Percentiles rank a stretch among this genome's conserved stretches.
These are phyloP conservation scores for Nesogale talazaci DNA, from an alignment of 2,113 vertebrate species.

Conservation along the genomic window DNA sequence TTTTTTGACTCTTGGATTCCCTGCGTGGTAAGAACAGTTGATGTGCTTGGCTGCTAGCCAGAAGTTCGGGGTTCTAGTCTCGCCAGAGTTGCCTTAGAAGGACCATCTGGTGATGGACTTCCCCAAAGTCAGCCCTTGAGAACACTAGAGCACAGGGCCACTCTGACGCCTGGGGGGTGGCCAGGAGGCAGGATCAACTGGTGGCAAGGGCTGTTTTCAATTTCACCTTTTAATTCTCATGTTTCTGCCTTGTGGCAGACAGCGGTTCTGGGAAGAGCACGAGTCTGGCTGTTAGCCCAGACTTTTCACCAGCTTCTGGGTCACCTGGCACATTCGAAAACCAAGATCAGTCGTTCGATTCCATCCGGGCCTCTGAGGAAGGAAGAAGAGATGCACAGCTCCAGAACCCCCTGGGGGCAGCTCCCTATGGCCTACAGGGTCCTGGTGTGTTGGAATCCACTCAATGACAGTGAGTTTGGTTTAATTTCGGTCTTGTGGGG, in stretches of 20 bases:
- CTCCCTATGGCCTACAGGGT: too few relatives aligned
- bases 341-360: too few relatives aligned
- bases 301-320: neutral
- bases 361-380: too few relatives aligned
- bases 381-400: too few relatives aligned
- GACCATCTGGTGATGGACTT: neutral
- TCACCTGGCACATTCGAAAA: neutral
- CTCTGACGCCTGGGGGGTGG: neutral
- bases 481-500: too few relatives aligned
- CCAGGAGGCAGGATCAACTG: neutral
- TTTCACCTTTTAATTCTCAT: neutral
- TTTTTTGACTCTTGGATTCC: neutral
- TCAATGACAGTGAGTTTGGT: too few relatives aligned
- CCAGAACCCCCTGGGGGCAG: too few relatives aligned
- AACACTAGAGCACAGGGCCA: neutral
- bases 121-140: neutral
- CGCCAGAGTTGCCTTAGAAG: neutral
- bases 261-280: neutral
- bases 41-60: neutral
- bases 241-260: neutral
- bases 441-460: too few relatives aligned
- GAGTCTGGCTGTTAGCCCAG: neutral
- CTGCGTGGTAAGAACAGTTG: neutral
- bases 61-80: neutral
- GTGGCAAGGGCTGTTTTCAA: neutral